Evolutionary conservation across 1,140 invertebrate genomes (phyloP), one percentile per base, ranked within the genome.

Genomic region (Formica selysi): DNA sequence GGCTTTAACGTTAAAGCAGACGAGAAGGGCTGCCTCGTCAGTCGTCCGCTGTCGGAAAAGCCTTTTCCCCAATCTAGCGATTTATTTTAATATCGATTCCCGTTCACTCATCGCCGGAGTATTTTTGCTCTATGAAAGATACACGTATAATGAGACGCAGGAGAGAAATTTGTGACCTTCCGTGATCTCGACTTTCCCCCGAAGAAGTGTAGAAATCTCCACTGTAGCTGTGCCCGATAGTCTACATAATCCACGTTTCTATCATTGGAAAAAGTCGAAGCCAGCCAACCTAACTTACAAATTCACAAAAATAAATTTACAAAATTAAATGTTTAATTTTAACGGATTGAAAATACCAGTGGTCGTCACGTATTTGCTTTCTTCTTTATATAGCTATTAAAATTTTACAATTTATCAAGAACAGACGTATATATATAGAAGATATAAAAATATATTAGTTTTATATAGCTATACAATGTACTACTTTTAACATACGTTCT

Each of bases 1-100:
- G 68, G 79, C 54, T 83, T 83, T 83, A 83, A 83, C 79, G 44
- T 83, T 83, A 83, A 83, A 83, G 54, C 29, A 38, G 68, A 74
- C 61, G 68, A 83, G 57, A 54, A 38, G 36, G 16, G 4, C 16
- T 59, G 32, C 54, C 36, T 10, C 32, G 41, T 3, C 54, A 36
- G 1, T 19, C 11, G 44, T 29, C 8, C 11, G 44, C 11, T 2
- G 51, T 16, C 48, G 48, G 36, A 38, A 81, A 59, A 59, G 22
- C 38, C 44, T 54, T 16, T 22, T 29, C 26, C 1, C 10, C 29
- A 74, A 62, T 44, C 54, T n/a, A 16, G 19, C 19, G 79, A 61
- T 73, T 61, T 44, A n/a, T 22, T 48, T 48, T 48, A 13, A 81
- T 44, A 73, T 81, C 67, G 48, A 16, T 13, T 22, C 22, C 22